Conservation (phyloP, 2,113 vertebrate species). For the Hemibagrus wyckioides region DNA sequence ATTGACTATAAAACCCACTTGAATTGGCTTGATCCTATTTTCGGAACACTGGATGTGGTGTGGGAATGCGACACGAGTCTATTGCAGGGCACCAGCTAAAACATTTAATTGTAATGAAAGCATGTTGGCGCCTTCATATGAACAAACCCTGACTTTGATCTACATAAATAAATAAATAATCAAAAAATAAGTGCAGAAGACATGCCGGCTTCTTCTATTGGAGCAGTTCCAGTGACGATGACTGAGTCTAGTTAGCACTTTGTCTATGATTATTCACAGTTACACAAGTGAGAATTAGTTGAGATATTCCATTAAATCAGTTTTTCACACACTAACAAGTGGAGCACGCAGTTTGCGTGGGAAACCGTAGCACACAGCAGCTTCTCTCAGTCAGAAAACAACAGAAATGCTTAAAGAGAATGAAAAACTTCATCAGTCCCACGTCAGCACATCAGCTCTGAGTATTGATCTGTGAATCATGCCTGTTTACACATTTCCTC, state of each 20-base stretch:
- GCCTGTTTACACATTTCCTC: slow-evolving; percentile 49
- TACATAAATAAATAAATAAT: slow-evolving; percentile 5
- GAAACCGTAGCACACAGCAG: slow-evolving; percentile 31
- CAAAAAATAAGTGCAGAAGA: neutral
- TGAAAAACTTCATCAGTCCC: slow-evolving; percentile 37
- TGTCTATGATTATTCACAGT: slow-evolving; percentile 37
- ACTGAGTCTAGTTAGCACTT: slow-evolving; percentile 29
- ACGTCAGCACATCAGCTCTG: slow-evolving; percentile 34
- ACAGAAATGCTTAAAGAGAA: slow-evolving; percentile 30
- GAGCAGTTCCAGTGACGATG: slow-evolving; percentile 4
- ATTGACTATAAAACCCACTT: neutral
- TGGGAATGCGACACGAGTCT: neutral
- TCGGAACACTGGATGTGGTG: neutral
- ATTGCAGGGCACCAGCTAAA: neutral
- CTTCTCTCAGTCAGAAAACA: slow-evolving; percentile 13
- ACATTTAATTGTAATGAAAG: neutral
- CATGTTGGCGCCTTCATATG: neutral
- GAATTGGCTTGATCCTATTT: neutral
- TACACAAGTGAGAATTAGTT: slow-evolving; percentile 27
- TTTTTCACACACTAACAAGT: slow-evolving; percentile 10
- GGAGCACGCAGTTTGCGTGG: slow-evolving; percentile 26
- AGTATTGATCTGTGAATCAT: slow-evolving; percentile 52
- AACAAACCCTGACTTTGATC: slow-evolving; percentile 12
- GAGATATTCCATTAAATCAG: slow-evolving; percentile 30
- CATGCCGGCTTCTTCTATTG: neutral